Evolutionary conservation across 2,888 invertebrate species (phyloP), one percentile per base, ranked within the genome.

Genomic region (Plebejus anna): DNA sequence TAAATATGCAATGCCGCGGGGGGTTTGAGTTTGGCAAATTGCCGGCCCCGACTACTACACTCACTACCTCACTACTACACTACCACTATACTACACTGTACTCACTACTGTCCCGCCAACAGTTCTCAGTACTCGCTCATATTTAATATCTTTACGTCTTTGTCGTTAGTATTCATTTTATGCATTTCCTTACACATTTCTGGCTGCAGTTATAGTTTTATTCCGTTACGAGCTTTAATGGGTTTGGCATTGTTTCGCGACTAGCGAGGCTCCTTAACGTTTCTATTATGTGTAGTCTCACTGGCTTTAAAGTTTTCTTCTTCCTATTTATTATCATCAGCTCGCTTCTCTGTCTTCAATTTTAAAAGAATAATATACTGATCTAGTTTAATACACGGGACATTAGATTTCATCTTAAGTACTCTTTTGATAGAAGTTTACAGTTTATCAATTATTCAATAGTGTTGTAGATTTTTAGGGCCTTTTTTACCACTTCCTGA

Each of bases 11-110:
- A 7, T n/a, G 22, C 59, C 22, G 2, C 7, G 75, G 75, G 66
- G 66, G 75, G 55, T 16, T 16, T 4, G 13, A 66, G 47, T 66
- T 75, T 75, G 66, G 66, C 75, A 75, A 75, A 75, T 75, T 66
- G 75, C 75, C 66, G 75, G 66, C 28, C 11, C 3, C 3, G 16
- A 16, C 13, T 55, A 55, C 55, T 55, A 55, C 55, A 9, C 59
- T 59, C 9, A 22, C 57, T 7, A 59, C 22, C 22, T 22, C 22
- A 22, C 22, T 22, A 22, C 4, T 4, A 13, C 16, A 57, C 55
- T 57, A n/a, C 16, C 55, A 55, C 55, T 16, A 3, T 16, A 55
- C 55, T 59, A 42, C 22, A n/a, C 57, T 59, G 6, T n/a, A 59
- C n/a, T 59, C 59, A 11, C 61, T 66, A 13, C 61, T 32, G 11